A percentile compares a stretch with the other conserved stretches of the same genome.
phyloP scores from a whole-genome alignment of 2,888 invertebrate species.

The Himalopsyche japonica region DNA sequence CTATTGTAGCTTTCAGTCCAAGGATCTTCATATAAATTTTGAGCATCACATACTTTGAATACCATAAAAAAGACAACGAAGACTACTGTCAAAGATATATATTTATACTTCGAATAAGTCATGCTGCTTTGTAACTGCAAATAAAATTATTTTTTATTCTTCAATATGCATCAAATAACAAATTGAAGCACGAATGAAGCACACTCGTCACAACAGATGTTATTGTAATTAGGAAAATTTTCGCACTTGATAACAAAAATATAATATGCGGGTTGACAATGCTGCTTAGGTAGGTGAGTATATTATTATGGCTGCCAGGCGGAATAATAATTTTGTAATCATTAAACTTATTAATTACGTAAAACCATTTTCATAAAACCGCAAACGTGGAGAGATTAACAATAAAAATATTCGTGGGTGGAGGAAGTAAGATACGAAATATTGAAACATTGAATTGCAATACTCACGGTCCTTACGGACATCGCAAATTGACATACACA shows the following conservation, averaged over 20 bases:
- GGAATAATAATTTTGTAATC: background rate
- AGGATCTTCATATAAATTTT: conserved; percentile 49
- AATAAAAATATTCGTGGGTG: conserved; percentile 19
- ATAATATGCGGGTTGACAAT: conserved; percentile 18
- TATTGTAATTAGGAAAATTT: conserved; percentile 3
- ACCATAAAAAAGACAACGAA: conserved; percentile 14
- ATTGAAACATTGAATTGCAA: background rate
- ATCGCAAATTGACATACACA: background rate
- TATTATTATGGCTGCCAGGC: background rate
- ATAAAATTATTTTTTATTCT: background rate
- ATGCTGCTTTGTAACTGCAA: conserved; percentile 26
- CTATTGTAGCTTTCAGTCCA: conserved; percentile 58
- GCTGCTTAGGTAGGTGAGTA: background rate
- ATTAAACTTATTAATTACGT: background rate
- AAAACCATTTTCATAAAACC: background rate
- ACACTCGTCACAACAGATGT: conserved; percentile 7
- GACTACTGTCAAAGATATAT: conserved; percentile 5
- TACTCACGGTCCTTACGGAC: conserved; percentile 4
- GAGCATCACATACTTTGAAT: conserved; percentile 25
- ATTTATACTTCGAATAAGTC: conserved; percentile 16
- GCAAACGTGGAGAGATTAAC: background rate
- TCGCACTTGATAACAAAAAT: conserved; percentile 10
- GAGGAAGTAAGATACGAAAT: conserved; percentile 12
- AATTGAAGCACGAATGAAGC: background rate
- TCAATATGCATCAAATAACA: background rate